phyloP scores from a whole-genome alignment of 1,140 invertebrate species.

The Marisa cornuarietis region DNA sequence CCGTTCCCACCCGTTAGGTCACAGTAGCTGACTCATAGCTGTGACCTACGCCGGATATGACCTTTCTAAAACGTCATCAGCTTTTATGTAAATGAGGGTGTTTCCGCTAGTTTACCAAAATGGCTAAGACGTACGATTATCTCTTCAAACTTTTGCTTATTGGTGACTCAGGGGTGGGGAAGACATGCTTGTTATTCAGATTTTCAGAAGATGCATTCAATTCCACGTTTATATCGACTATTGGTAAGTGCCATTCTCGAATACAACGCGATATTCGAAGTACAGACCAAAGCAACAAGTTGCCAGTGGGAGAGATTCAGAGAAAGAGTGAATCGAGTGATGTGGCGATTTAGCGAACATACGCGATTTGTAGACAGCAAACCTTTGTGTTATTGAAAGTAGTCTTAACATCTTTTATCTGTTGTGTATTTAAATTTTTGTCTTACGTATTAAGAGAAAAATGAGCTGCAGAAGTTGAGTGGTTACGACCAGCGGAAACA shows the following conservation, averaged over 20 bases:
- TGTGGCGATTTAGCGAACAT: not conserved
- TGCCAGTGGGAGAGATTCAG: too few species aligned
- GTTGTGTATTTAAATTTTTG: too few species aligned
- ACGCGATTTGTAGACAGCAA: too few species aligned
- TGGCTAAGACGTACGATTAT: conserved; percentile 93
- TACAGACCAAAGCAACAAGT: too few species aligned
- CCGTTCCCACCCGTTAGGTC: too few species aligned
- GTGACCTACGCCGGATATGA: conserved; percentile 36
- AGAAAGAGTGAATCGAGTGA: not conserved
- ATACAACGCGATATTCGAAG: too few species aligned
- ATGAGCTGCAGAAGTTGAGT: too few species aligned
- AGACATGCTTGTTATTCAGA: conserved; percentile 97
- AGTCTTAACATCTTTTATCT: too few species aligned
- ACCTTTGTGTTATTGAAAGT: too few species aligned
- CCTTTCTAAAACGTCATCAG: conserved; percentile 40
- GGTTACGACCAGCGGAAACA: too few species aligned
- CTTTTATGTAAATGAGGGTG: conserved; percentile 62
- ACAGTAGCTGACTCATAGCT: too few species aligned
- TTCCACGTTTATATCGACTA: conserved; percentile 87
- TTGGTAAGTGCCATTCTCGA: conserved; percentile 42
- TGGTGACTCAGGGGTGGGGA: conserved; percentile 97
- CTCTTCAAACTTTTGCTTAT: conserved; percentile 97
- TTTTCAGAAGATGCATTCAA: conserved; percentile 99
- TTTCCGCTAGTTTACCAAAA: conserved; percentile 63
- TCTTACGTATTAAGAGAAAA: too few species aligned